A percentile compares a stretch with the other conserved stretches of the same genome.
phyloP scores from a whole-genome alignment of 2,888 invertebrate genomes.

The Alsophila aescularia region DNA sequence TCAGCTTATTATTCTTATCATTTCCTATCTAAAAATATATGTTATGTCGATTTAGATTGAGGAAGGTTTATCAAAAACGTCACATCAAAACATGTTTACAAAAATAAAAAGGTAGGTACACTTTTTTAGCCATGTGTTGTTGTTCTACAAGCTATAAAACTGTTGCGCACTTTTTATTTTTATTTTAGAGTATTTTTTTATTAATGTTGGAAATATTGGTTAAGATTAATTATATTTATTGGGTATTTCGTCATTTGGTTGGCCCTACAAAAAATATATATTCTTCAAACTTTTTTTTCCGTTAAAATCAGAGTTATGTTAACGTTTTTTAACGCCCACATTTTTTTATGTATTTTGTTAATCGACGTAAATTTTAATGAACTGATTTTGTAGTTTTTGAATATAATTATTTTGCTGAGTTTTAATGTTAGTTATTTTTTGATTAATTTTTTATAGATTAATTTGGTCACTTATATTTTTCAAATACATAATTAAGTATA shows the following conservation, averaged over 20 bases:
- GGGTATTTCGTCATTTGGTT: neutral
- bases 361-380: no score
- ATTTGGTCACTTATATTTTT: no score
- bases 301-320: no score
- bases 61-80: constrained; percentile 36
- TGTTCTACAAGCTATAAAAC: constrained; percentile 54
- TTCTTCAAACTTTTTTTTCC: no score
- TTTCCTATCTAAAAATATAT: constrained; percentile 7
- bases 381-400: no score
- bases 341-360: no score
- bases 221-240: constrained; percentile 9
- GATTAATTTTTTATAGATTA: no score
- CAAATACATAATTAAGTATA: no score
- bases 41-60: constrained; percentile 21
- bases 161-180: constrained; percentile 56
- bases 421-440: no score
- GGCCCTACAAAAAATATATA: no score
- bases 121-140: constrained; percentile 55
- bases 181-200: constrained; percentile 26
- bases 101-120: constrained; percentile 48
- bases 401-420: no score
- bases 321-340: no score
- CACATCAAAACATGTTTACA: constrained; percentile 55
- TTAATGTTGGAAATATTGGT: constrained; percentile 23
- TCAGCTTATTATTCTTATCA: constrained; percentile 2